A percentile compares a stretch with the other conserved stretches of the same genome.
Evolutionary conservation across 2,888 invertebrate genomes (phyloP).

Genomic region (Chloroclystis v-ata): DNA sequence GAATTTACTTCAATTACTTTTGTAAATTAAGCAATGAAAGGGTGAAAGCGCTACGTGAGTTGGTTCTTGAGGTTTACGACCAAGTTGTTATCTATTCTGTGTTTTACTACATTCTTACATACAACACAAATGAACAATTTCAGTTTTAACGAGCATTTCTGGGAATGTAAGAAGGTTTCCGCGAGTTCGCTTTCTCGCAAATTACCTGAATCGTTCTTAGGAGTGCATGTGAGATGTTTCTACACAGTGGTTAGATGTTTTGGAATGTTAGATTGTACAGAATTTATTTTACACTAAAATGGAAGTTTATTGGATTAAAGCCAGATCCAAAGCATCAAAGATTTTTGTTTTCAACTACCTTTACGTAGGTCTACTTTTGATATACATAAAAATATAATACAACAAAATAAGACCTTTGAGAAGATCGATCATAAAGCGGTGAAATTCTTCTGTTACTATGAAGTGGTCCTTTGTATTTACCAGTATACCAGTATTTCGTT

Average conservation of each 20-base stretch:
- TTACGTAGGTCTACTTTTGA: too few species aligned
- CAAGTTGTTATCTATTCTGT: neutral
- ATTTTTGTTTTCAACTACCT: too few species aligned
- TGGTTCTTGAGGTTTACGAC: conserved; percentile 18
- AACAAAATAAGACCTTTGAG: too few species aligned
- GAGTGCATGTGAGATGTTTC: too few species aligned
- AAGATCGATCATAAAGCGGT: too few species aligned
- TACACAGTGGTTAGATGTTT: too few species aligned
- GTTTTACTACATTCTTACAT: conserved; percentile 2
- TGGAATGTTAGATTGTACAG: too few species aligned
- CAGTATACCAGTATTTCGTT: neutral
- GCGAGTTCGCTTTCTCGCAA: neutral
- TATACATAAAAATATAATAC: too few species aligned
- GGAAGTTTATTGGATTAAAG: too few species aligned
- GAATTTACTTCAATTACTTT: conserved; percentile 36
- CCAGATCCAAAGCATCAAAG: too few species aligned
- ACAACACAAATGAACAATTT: conserved; percentile 4
- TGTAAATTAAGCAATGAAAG: conserved; percentile 38
- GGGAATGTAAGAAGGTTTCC: neutral
- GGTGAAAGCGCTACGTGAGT: conserved; percentile 30
- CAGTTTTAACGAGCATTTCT: neutral
- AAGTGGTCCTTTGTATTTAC: neutral
- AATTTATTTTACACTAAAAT: too few species aligned
- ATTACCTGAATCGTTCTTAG: neutral
- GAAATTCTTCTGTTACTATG: neutral